A percentile compares a stretch with the other conserved stretches of the same genome.
Conservation (phyloP, 2,113 vertebrate species). For the Neomonachus schauinslandi region DNA sequence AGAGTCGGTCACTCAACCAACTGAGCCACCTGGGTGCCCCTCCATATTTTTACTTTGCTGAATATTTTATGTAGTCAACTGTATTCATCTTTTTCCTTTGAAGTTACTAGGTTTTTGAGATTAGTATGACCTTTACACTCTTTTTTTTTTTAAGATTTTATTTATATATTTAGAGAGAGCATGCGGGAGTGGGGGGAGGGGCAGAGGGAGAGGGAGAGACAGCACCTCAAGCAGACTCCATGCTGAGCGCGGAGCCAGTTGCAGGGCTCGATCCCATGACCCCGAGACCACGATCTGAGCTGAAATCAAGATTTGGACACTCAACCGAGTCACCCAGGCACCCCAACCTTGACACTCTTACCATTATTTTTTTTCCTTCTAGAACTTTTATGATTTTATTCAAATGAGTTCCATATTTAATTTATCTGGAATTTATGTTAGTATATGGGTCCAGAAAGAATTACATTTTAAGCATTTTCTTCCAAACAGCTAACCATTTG, state of each 20-base stretch:
- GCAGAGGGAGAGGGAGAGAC: neutral
- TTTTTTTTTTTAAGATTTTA: neutral
- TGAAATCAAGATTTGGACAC: neutral
- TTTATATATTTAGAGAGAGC: neutral
- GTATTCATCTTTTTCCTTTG: neutral
- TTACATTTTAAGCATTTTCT: neutral
- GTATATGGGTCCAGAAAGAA: neutral
- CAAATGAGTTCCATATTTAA: neutral
- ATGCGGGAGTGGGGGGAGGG: neutral
- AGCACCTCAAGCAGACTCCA: neutral
- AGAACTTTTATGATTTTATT: neutral
- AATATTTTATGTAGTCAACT: neutral
- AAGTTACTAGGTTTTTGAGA: neutral
- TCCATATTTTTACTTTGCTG: neutral
- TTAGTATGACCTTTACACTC: neutral
- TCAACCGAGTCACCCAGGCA: neutral
- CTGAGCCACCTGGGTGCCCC: neutral
- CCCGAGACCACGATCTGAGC: neutral
- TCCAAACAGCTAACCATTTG: neutral
- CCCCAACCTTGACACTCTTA: neutral
- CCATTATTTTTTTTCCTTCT: neutral
- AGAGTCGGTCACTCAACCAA: neutral
- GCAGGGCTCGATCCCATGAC: neutral
- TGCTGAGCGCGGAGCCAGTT: neutral
- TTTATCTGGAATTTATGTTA: neutral